Evolutionary conservation across 2,888 invertebrate genomes (phyloP).

Genomic region (Hylaea fasciaria): DNA sequence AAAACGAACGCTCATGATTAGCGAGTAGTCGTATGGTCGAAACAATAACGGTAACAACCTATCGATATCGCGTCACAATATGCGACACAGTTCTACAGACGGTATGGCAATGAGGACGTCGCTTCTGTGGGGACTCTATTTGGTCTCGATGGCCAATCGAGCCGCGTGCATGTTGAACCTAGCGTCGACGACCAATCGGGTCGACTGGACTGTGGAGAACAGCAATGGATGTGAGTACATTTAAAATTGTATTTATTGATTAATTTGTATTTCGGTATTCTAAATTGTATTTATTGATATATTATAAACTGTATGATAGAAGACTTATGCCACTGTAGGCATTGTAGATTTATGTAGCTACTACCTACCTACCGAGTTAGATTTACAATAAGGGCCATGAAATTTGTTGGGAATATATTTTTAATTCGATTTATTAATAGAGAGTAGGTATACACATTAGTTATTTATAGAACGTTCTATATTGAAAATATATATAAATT

Average conservation of each 20-base stretch:
- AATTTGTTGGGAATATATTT: too few species aligned
- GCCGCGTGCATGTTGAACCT: conserved; percentile 35
- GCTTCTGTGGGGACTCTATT: conserved; percentile 6
- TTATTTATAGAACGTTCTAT: too few species aligned
- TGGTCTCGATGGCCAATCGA: conserved; percentile 23
- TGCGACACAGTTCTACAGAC: conserved; percentile 12
- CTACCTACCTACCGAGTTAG: too few species aligned
- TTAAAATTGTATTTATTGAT: background rate
- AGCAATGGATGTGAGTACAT: conserved; percentile 72
- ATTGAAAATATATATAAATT: too few species aligned
- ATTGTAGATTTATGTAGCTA: too few species aligned
- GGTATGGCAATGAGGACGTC: conserved; percentile 17
- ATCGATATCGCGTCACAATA: background rate
- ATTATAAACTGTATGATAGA: too few species aligned
- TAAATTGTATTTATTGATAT: too few species aligned
- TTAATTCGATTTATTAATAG: too few species aligned
- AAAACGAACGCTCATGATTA: conserved; percentile 22
- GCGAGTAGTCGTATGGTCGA: conserved; percentile 7
- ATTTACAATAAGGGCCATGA: too few species aligned
- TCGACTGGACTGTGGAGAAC: conserved; percentile 67
- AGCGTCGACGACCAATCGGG: conserved; percentile 27
- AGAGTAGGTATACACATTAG: too few species aligned
- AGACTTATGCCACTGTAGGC: too few species aligned
- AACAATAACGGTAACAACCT: conserved; percentile 19
- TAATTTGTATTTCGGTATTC: too few species aligned